Evolutionary conservation across 2,113 vertebrate species (phyloP), one percentile per base, ranked within the genome.

Genomic region (Actinemys pallida): DNA sequence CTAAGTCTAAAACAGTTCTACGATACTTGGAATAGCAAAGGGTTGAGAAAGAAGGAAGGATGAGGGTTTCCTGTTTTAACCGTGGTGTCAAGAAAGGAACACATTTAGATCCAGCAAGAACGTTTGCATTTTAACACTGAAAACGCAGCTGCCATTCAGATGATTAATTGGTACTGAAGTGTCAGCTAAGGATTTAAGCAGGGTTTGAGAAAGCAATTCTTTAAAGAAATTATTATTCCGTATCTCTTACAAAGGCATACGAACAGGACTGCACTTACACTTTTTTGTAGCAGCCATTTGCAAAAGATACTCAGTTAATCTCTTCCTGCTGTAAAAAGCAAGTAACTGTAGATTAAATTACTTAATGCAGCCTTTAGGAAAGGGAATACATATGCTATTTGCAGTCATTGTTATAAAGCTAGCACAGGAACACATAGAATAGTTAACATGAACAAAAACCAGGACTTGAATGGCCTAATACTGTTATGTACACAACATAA

Each of bases 401-500:
- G 86, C 93, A 96, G 93, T 93, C 42, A 81, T 57, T 79, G 88
- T 87, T 86, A 92, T 12, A 96, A 90, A 87, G 92, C 86, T 54
- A 56, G 84, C 87, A 92, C 56, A 82, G 80, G 65, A 90, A 95
- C 91, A 88, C 57, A 84, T 49, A 56, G 65, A 97, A 92, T 87
- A 97, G 94, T 88, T 87, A 97, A 97, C 92, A 92, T 69, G 89
- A 97, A 96, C 91, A 96, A 95, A 96, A 96, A 31, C 42, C 72
- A 87, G 83, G 92, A 98, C 98, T 92, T 97, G 97, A 90, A 85
- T 86, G 95, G 97, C 97, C 97, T 98, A 99, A 99, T 98, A 99
- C 98, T 98, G 98, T 98, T 98, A 98, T 98, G 97, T 98, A 98
- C 98, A 98, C 96, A 98, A 98, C 96, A 98, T 97, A 99, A 98